Conservation (phyloP, 2,888 invertebrate species). For the Phrixothrix hirtus region DNA sequence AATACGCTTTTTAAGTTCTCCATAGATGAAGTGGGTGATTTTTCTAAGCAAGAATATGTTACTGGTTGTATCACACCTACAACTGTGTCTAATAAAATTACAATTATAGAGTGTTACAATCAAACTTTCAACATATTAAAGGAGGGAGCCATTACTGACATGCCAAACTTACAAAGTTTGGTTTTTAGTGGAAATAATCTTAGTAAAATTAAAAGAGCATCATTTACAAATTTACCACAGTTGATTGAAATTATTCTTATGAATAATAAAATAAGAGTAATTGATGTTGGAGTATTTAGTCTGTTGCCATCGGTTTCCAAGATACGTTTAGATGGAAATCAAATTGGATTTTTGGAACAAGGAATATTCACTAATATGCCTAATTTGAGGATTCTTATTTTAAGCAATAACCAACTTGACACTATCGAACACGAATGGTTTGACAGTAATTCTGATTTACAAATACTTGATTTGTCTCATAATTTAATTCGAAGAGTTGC, state of each 20-base stretch:
- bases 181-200: constrained; percentile 19
- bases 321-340: constrained; percentile 11
- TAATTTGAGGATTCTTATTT: constrained; percentile 6
- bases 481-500: constrained; percentile 14
- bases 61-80: constrained; percentile 9
- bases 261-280: constrained; percentile 16
- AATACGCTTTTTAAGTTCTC: constrained; percentile 11
- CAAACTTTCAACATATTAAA: constrained; percentile 10
- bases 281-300: constrained; percentile 18
- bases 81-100: constrained; percentile 5
- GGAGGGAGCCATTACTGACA: constrained; percentile 15
- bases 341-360: constrained; percentile 12
- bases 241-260: constrained; percentile 15
- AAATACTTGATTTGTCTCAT: constrained; percentile 7
- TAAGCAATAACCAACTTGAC: constrained; percentile 16
- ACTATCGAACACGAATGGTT: constrained; percentile 16
- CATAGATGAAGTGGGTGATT: constrained; percentile 18
- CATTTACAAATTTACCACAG: constrained; percentile 22
- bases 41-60: constrained; percentile 9
- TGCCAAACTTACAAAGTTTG: constrained; percentile 17
- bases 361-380: constrained; percentile 15
- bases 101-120: constrained; percentile 14
- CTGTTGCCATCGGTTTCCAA: constrained; percentile 8
- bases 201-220: constrained; percentile 15
- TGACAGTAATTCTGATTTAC: constrained; percentile 10